Evolutionary conservation across 2,797 vertebrate genomes (phyloP), one percentile per base, ranked within the genome.

Genomic region (Pseudotriccus pelzelni): DNA sequence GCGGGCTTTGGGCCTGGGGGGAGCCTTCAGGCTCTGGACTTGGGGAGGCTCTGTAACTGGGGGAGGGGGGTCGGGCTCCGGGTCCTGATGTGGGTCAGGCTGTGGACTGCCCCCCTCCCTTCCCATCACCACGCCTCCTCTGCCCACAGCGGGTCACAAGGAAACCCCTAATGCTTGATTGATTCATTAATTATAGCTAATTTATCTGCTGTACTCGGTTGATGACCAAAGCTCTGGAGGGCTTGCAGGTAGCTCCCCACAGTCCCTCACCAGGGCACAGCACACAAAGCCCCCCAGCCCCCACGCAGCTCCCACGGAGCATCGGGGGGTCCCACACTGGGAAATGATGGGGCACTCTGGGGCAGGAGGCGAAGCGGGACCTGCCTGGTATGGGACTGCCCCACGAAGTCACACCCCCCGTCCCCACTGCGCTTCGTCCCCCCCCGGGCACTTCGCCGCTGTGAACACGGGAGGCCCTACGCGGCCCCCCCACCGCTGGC

Each of bases 231-330:
- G 41, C 41, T 68, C 47, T 0, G 3, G 14, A n/a, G n/a, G 8
- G 37, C 37, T 76, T 12, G 37, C 56, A 16, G 17, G 6, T 27
- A 28, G 70, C 28, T 83, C 49, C 28, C 52, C 5, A 11, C 14
- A 0, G 10, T 12, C 12, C 34, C 56, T 7, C 1, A 14, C 32
- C 18, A 4, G 25, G 70, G 10, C 1, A 1, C 59, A 7, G 36
- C 6, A 14, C 62, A 58, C 79, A 47, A 52, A 64, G 27, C 10
- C 5, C 25, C 53, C 30, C 46, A 19, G 55, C 2, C 24, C 27
- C 36, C 17, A 52, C 4, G 17, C 10, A 52, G 50, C 28, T 52
- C 50, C 17, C 11, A 0, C 0, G 18, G 27, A 16, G 56, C 58
- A 5, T 5, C 2, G 3, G 9, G 37, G 43, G 58, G 3, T 39